Conservation (phyloP, 2,113 vertebrate genomes). For the Laticauda colubrina region DNA sequence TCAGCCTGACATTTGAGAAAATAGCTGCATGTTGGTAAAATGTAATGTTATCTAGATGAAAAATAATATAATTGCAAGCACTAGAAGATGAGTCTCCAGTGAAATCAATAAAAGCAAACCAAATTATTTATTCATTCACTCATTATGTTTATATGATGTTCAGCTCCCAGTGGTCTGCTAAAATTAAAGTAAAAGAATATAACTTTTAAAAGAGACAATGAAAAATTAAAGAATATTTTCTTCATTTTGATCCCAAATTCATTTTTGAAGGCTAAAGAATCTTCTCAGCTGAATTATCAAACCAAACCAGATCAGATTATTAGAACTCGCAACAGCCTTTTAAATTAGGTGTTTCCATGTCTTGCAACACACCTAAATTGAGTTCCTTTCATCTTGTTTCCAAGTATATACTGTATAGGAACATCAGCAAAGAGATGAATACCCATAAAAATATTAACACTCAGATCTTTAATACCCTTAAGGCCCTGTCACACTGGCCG, state of each 20-base stretch:
- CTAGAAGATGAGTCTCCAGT: not conserved
- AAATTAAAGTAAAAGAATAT: not conserved
- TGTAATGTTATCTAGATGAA: not conserved
- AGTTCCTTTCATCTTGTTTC: constrained; percentile 8
- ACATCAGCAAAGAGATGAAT: not conserved
- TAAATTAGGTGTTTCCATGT: not conserved
- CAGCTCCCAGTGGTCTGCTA: not conserved
- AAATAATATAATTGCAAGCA: not conserved
- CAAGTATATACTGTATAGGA: not conserved
- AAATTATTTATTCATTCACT: not conserved
- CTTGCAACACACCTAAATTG: not conserved
- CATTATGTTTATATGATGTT: not conserved
- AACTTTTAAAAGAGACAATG: not conserved
- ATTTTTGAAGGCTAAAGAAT: not conserved
- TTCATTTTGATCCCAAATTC: not conserved
- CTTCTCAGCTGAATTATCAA: not conserved
- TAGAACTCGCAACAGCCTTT: constrained; percentile 18
- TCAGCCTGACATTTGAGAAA: not conserved
- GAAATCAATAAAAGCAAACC: not conserved
- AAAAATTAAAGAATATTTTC: not conserved
- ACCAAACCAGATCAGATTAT: not conserved
- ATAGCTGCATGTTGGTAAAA: not conserved
- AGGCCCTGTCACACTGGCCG: too few species aligned
- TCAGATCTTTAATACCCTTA: constrained; percentile 21
- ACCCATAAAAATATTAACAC: constrained; percentile 22